These are phyloP conservation scores for Cnemophilus loriae DNA, from an alignment of 2,113 vertebrate genomes.

Conservation along the genomic window DNA sequence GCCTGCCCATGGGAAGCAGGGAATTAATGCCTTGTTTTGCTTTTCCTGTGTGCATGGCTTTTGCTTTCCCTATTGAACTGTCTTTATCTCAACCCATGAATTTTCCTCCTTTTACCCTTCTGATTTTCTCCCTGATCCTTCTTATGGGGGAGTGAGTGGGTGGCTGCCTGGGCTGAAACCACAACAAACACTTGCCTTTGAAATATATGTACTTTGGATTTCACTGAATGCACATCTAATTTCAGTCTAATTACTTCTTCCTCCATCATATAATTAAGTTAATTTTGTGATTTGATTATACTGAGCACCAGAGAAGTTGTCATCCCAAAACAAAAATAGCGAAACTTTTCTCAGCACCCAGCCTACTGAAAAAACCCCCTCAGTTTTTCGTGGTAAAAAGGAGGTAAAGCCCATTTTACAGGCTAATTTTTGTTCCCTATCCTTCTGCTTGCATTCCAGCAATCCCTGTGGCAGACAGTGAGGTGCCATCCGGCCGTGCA, in stretches of 20 bases:
- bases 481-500: not conserved
- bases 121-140: not conserved
- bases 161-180: not conserved
- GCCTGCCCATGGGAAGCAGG: not conserved
- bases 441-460: not conserved
- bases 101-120: not conserved
- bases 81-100: not conserved
- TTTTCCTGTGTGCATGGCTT: not conserved
- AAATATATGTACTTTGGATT: not conserved
- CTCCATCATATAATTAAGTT: not conserved
- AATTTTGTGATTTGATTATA: not conserved
- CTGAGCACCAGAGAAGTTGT: not conserved
- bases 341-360: not conserved
- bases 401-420: not conserved
- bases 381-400: not conserved
- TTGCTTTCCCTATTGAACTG: not conserved
- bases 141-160: not conserved
- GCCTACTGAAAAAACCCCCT: not conserved
- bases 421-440: not conserved
- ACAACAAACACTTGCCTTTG: not conserved
- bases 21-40: not conserved
- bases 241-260: not conserved
- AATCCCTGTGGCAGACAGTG: not conserved
- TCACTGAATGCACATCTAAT: not conserved
- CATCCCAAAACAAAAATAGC: not conserved